Evolutionary conservation across 2,888 invertebrate genomes (phyloP).

Genomic region (Dichetophora obliterata): DNA sequence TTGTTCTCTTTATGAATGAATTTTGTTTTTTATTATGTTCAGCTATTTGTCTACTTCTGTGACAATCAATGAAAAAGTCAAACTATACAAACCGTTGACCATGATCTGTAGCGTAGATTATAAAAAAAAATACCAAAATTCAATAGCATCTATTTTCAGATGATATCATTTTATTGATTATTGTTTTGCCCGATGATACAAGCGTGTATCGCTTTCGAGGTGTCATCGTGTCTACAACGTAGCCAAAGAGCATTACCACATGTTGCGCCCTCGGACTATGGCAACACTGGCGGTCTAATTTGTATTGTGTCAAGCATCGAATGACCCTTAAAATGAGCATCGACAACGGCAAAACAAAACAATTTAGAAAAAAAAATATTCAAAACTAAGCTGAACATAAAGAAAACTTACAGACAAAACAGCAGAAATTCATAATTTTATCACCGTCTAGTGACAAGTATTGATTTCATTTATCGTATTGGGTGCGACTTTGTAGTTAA

Average conservation of each 20-base stretch:
- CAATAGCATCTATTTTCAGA: neutral
- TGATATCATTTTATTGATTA: constrained; percentile 24
- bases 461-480: constrained; percentile 37
- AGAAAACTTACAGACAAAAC: constrained; percentile 2
- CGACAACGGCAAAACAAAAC: constrained; percentile 15
- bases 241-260: neutral
- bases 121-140: neutral
- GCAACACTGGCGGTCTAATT: constrained; percentile 37
- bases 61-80: no score
- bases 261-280: neutral
- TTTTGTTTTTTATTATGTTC: neutral
- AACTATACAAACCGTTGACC: no score
- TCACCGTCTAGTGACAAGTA: constrained; percentile 36
- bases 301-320: constrained; percentile 14
- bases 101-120: no score
- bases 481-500: constrained; percentile 9
- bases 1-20: constrained; percentile 3
- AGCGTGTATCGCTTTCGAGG: neutral
- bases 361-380: neutral
- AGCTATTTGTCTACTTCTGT: no score
- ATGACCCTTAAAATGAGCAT: constrained; percentile 15
- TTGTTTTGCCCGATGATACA: neutral
- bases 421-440: constrained; percentile 34
- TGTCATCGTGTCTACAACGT: neutral
- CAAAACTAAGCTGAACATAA: neutral